A percentile compares a stretch with the other conserved stretches of the same genome.
phyloP scores from a whole-genome alignment of 2,113 vertebrate species.

The Dromaius novaehollandiae region DNA sequence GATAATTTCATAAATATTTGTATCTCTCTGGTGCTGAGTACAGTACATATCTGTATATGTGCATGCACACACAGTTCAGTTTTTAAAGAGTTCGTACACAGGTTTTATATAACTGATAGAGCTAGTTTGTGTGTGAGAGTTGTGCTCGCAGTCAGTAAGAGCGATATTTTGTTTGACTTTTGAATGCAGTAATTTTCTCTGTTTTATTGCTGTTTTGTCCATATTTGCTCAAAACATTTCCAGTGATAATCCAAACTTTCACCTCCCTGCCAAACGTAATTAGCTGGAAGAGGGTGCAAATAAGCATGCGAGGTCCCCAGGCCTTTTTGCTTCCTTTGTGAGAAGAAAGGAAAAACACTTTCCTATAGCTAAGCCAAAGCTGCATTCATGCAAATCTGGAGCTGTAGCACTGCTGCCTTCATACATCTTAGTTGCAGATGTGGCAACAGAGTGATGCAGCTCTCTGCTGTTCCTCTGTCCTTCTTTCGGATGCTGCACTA shows the following conservation, averaged over 20 bases:
- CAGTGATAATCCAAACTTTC: not conserved
- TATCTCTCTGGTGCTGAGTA: not conserved
- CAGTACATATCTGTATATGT: rapidly evolving
- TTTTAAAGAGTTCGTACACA: not conserved
- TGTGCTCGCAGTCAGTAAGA: not conserved
- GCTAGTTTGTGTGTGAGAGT: not conserved
- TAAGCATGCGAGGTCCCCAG: not conserved
- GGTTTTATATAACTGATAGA: not conserved
- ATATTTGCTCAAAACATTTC: not conserved
- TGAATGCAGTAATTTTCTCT: not conserved
- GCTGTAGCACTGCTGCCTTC: not conserved
- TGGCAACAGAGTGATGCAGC: not conserved
- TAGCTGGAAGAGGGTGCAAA: not conserved
- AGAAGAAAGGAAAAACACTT: not conserved
- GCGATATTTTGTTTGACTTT: not conserved
- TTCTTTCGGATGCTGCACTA: not conserved
- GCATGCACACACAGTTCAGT: rapidly evolving
- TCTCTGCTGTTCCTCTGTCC: not conserved
- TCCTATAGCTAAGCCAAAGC: not conserved
- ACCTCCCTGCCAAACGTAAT: not conserved
- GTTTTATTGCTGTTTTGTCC: not conserved
- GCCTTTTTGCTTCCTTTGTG: not conserved
- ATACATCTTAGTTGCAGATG: not conserved
- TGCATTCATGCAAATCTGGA: not conserved
- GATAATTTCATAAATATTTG: not conserved